A percentile compares a stretch with the other conserved stretches of the same genome.
Conservation (phyloP, 2,113 vertebrate species). For the Barnardius zonarius region DNA sequence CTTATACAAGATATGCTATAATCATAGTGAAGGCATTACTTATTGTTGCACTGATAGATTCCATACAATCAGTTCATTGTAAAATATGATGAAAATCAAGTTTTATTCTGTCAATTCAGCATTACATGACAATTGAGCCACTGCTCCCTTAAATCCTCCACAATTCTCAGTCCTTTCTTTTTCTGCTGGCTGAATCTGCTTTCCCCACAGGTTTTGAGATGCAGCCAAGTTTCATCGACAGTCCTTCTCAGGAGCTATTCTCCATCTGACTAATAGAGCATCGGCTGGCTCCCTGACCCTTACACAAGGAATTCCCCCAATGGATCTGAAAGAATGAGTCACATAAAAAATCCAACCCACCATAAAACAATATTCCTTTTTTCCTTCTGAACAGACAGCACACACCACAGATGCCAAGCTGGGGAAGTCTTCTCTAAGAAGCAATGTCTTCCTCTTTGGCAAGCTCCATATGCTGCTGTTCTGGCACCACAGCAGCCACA, state of each 20-base stretch:
- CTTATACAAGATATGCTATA: slow-evolving; percentile 38
- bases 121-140: slow-evolving; percentile 34
- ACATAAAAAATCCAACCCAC: not conserved
- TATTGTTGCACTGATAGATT: slow-evolving; percentile 33
- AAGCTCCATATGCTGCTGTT: not conserved
- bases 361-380: not conserved
- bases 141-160: slow-evolving; percentile 20
- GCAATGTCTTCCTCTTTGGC: not conserved
- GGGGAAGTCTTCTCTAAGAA: not conserved
- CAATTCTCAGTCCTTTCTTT: not conserved
- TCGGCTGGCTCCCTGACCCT: not conserved
- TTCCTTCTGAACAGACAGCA: not conserved
- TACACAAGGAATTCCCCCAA: fast-evolving
- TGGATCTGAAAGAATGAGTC: not conserved
- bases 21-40: slow-evolving; percentile 43
- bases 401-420: not conserved
- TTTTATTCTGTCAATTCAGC: slow-evolving; percentile 45
- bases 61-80: slow-evolving; percentile 46
- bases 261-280: not conserved
- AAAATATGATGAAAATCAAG: slow-evolving; percentile 50
- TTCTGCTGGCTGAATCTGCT: not conserved
- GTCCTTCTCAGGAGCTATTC: not conserved
- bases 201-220: not conserved
- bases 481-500: not conserved
- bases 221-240: not conserved